These are phyloP conservation scores for Neogobius melanostomus DNA, from an alignment of 2,113 vertebrate species.

Conservation along the genomic window DNA sequence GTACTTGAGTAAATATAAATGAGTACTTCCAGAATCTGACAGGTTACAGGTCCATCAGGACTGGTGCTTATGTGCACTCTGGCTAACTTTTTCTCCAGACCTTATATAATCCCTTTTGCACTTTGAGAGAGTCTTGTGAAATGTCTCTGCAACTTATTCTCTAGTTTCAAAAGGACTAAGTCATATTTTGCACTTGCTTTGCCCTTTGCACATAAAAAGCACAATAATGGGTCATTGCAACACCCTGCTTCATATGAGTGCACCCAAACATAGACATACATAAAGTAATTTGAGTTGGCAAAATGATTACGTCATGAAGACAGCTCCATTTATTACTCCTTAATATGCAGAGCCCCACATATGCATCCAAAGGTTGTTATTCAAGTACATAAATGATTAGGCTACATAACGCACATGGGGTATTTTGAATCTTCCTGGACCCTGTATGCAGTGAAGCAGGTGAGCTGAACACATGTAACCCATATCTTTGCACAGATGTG, in stretches of 20 bases:
- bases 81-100: slow-evolving; percentile 67
- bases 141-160: slow-evolving; percentile 32
- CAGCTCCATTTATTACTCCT: too few species aligned
- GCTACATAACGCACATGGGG: background rate
- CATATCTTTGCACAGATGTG: slow-evolving; percentile 57
- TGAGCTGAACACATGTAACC: slow-evolving; percentile 59
- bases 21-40: too few species aligned
- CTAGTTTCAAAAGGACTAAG: background rate
- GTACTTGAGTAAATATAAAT: too few species aligned
- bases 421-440: slow-evolving; percentile 27
- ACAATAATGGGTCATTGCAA: slow-evolving; percentile 24
- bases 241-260: too few species aligned
- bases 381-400: too few species aligned
- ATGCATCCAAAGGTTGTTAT: too few species aligned
- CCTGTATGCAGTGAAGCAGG: slow-evolving; percentile 51
- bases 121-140: slow-evolving; percentile 61
- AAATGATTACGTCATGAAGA: too few species aligned
- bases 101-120: slow-evolving; percentile 67
- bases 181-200: slow-evolving; percentile 7
- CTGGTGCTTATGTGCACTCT: slow-evolving; percentile 59
- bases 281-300: too few species aligned
- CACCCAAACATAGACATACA: too few species aligned
- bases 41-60: slow-evolving; percentile 46
- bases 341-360: too few species aligned
- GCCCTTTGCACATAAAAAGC: slow-evolving; percentile 12